phyloP scores from a whole-genome alignment of 1,140 invertebrate genomes.

The Macrobrachium nipponense region DNA sequence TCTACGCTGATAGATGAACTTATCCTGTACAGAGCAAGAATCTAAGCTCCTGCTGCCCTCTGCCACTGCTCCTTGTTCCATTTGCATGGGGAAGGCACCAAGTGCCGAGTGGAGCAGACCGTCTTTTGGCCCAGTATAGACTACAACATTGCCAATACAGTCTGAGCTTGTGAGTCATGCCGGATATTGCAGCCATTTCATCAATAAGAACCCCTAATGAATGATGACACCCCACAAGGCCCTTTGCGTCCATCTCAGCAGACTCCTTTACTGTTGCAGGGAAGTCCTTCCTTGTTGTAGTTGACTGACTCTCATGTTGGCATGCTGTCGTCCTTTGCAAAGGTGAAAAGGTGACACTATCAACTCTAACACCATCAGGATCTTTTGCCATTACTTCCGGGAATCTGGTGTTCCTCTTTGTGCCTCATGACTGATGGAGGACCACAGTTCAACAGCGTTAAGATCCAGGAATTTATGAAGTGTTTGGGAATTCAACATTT shows the following conservation, averaged over 20 bases:
- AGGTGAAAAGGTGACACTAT: background rate
- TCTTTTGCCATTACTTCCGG: slow-evolving; percentile 4
- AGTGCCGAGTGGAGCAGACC: too few species aligned
- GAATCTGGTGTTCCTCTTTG: background rate
- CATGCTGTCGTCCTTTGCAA: background rate
- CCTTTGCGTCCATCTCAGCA: background rate
- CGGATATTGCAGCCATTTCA: background rate
- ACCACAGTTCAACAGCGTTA: background rate
- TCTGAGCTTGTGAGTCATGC: background rate
- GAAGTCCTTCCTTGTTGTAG: background rate
- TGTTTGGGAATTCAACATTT: background rate
- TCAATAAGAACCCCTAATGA: background rate
- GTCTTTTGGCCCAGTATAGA: too few species aligned
- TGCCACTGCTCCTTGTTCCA: background rate
- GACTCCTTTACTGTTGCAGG: background rate
- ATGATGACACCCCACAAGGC: background rate
- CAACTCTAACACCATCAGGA: background rate
- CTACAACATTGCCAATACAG: background rate
- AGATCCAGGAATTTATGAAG: slow-evolving; percentile 14
- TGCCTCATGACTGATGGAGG: slow-evolving; percentile 29
- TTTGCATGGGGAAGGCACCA: background rate
- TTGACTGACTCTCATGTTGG: background rate
- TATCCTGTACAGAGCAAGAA: background rate
- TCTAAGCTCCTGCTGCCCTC: background rate
- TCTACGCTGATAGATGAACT: background rate